These are phyloP conservation scores for Pseudotriccus pelzelni DNA, from an alignment of 2,797 vertebrate species.

Conservation along the genomic window DNA sequence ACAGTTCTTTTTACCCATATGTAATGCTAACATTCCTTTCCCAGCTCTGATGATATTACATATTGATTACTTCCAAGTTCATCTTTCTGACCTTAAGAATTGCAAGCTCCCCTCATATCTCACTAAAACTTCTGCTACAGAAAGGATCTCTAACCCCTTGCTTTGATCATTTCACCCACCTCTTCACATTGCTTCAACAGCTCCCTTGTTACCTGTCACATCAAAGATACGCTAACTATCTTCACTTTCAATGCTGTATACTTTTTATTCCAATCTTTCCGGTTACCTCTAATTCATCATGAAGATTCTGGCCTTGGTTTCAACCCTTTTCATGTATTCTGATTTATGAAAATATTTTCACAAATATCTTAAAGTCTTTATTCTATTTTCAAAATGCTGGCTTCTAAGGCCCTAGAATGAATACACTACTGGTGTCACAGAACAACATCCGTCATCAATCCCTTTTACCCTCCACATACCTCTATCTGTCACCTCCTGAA, in stretches of 20 bases:
- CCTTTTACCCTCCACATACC: neutral
- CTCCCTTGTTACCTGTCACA: neutral
- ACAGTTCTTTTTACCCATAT: neutral
- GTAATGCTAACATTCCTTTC: neutral
- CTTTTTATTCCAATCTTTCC: neutral
- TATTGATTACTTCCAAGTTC: slow-evolving; percentile 23
- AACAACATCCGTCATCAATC: neutral
- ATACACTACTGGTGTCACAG: neutral
- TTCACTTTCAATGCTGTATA: neutral
- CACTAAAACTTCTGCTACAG: neutral
- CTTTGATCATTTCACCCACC: slow-evolving; percentile 20
- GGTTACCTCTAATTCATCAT: neutral
- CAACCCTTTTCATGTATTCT: neutral
- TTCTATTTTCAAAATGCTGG: neutral
- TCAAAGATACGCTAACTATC: neutral
- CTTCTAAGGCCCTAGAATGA: neutral
- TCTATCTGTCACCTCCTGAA: neutral
- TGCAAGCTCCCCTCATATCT: neutral
- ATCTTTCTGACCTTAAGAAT: slow-evolving; percentile 5
- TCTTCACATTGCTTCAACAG: neutral
- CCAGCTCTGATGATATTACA: neutral
- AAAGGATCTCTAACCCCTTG: neutral
- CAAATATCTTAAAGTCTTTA: neutral
- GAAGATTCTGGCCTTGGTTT: neutral
- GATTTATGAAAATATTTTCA: neutral